Base-by-base conservation (phyloP, 2,797 vertebrate genomes). In the Nyctalus aviator region DNA sequence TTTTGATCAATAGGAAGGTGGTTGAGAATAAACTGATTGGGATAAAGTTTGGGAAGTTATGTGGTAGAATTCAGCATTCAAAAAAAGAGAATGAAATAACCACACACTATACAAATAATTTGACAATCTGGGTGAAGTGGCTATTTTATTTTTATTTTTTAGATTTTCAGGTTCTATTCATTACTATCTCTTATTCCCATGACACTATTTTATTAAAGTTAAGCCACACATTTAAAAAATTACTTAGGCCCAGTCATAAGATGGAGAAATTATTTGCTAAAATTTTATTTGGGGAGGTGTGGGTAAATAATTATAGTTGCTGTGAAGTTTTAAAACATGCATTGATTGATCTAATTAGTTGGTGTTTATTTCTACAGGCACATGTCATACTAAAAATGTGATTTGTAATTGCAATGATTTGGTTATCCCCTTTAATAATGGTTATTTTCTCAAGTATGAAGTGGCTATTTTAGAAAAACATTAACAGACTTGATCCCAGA, bases 71-170 rank as follows among this genome's bases (percentile, higher is more conserved):
- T 48, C 23, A 32, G n/a, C 37, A 59, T 81, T 81, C 53, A 48
- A 81, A 71, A 81, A 35, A 89, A 71, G n/a, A 71, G 10, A 46
- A 35, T 62, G 53, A n/a, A 72, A 62, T 30, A 35, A 90, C n/a
- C 32, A 82, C n/a, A 76, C 23, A 48, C 32, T 77, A 23, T 66
- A 64, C 46, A 66, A 53, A 44, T 57, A 55, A 69, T 37, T 17
- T 48, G 66, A 90, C 41, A 90, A 44, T 72, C n/a, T 90, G n/a
- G 66, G 72, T 72, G n/a, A 90, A 71, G 23, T 71, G 21, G 32
- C 50, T 78, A 25, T 78, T 77, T 77, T 25, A 77, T 35, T 76
- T 77, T 77, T 14, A 32, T 53, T 77, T 77, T 76, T 32, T 53
- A 50, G 73, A 64, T 68, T 83, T 57, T 76, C 6, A 12, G 59